Evolutionary conservation across 1,140 invertebrate species (phyloP).

Genomic region (Temnothorax curvispinosus): DNA sequence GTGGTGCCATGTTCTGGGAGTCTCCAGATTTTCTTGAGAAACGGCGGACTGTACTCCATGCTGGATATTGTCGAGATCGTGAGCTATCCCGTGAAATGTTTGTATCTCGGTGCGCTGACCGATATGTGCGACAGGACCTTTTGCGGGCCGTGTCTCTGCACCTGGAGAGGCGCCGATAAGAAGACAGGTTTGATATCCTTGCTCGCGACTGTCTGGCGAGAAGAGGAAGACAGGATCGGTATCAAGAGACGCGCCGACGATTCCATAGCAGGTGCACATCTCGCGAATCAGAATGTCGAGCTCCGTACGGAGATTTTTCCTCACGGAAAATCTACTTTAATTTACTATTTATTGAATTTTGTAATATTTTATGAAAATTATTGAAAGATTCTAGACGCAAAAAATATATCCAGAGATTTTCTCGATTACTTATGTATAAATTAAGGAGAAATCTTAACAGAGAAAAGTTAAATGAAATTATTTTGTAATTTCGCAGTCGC

Average conservation of each 20-base stretch:
- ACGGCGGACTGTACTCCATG: conserved; percentile 65
- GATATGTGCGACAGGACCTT: conserved; percentile 72
- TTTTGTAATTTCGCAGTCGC: not conserved
- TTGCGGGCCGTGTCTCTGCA: conserved; percentile 73
- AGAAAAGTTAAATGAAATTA: not conserved
- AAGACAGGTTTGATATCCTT: conserved; percentile 74
- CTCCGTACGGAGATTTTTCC: not conserved
- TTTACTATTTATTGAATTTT: not conserved
- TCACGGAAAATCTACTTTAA: not conserved
- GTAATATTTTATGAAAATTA: not conserved
- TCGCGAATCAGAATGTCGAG: not conserved
- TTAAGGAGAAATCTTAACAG: not conserved
- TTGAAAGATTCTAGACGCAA: not conserved
- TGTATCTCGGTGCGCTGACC: conserved; percentile 75
- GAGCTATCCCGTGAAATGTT: conserved; percentile 62
- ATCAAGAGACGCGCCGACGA: conserved; percentile 68
- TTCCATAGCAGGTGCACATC: conserved; percentile 63
- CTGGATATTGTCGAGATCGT: conserved; percentile 73
- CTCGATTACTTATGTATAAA: not conserved
- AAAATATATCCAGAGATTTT: conserved; percentile 5
- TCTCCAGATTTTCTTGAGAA: conserved; percentile 68
- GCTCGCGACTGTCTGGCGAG: conserved; percentile 76
- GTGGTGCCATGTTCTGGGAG: conserved; percentile 62
- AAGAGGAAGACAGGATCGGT: conserved; percentile 75
- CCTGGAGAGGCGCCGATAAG: conserved; percentile 77